Conservation (phyloP, 2,113 vertebrate genomes). For the Tyto alba region DNA sequence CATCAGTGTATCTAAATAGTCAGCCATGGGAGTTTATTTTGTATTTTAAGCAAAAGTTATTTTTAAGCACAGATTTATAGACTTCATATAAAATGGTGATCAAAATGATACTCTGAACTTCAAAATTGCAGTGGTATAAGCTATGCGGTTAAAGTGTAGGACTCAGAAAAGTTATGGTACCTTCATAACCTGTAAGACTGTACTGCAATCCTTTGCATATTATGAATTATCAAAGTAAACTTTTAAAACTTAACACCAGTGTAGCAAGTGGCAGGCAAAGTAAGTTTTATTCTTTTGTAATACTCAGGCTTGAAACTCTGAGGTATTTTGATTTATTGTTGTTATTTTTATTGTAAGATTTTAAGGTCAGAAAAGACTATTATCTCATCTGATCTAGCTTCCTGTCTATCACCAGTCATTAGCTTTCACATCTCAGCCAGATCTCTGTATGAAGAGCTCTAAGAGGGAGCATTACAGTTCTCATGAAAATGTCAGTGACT, state of each 20-base stretch:
- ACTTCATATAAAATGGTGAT: not conserved
- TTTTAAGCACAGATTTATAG: not conserved
- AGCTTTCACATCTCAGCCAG: not conserved
- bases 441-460: not conserved
- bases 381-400: not conserved
- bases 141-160: not conserved
- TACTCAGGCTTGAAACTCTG: not conserved
- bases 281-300: not conserved
- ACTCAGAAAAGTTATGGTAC: not conserved
- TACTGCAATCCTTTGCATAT: not conserved
- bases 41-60: not conserved
- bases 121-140: not conserved
- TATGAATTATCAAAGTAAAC: not conserved
- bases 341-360: not conserved
- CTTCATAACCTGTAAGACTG: not conserved
- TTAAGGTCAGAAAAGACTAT: not conserved
- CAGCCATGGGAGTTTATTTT: rapidly evolving
- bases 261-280: not conserved
- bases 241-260: not conserved
- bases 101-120: not conserved
- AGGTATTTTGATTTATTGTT: not conserved
- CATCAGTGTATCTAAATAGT: not conserved
- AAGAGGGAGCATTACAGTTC: not conserved
- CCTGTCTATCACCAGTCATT: not conserved
- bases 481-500: not conserved